Conservation (phyloP, 2,113 vertebrate species). For the Psittacara wagleri region DNA sequence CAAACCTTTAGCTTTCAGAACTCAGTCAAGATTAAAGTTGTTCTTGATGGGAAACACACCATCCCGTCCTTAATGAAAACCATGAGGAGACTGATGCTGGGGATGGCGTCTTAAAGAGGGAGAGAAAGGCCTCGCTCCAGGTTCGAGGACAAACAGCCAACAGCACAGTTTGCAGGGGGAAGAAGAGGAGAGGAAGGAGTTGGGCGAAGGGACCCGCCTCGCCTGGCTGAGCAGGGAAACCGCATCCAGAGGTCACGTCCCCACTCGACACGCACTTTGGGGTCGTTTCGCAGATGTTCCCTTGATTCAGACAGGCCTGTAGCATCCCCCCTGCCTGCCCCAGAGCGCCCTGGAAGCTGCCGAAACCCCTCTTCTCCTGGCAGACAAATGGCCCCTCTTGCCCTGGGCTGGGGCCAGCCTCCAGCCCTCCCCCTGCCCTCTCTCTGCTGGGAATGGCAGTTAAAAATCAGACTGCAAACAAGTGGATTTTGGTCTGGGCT, state of each 20-base stretch:
- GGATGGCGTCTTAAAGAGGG: conserved; percentile 2
- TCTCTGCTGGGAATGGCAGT: background rate
- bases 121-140: background rate
- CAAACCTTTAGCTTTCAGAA: conserved; percentile 63
- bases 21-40: conserved; percentile 63
- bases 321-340: background rate
- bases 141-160: background rate
- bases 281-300: conserved; percentile 39
- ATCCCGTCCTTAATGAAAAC: conserved; percentile 60
- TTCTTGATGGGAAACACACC: conserved; percentile 65
- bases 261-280: background rate
- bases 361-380: background rate
- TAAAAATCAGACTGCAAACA: conserved; percentile 65
- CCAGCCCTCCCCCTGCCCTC: background rate
- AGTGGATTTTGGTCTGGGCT: conserved; percentile 62
- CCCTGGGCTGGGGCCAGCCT: conserved; percentile 24
- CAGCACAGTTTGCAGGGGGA: background rate
- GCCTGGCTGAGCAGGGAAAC: background rate
- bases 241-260: background rate
- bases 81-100: conserved; percentile 26
- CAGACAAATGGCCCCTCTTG: conserved; percentile 58
- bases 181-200: background rate
- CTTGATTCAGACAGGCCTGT: background rate
- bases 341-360: conserved; percentile 8
- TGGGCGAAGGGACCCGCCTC: background rate